Percentiles rank a stretch among this genome's conserved stretches.
Conservation (phyloP, 2,888 invertebrate genomes). For the Cyaniris semiargus region DNA sequence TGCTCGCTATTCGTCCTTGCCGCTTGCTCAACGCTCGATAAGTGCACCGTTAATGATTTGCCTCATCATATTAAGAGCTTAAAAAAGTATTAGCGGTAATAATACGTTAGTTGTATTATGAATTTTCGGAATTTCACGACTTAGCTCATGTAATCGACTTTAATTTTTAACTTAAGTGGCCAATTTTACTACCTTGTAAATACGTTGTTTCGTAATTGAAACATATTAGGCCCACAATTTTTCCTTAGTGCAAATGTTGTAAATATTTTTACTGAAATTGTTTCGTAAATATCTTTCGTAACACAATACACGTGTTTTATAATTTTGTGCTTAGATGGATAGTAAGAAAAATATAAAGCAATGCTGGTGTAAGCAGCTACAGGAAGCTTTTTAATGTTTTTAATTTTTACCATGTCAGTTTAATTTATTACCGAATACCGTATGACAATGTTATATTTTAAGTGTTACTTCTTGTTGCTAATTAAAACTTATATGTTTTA, state of each 20-base stretch:
- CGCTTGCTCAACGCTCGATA: constrained; percentile 66
- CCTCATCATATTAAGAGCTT: constrained; percentile 71
- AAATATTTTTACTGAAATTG: neutral
- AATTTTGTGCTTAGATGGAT: neutral
- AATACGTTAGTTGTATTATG: constrained; percentile 42
- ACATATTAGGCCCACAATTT: neutral
- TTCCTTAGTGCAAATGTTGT: neutral
- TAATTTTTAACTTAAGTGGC: neutral
- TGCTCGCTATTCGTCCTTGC: constrained; percentile 64
- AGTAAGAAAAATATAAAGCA: neutral
- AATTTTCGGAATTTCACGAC: neutral
- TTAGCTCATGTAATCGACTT: neutral
- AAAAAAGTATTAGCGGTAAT: constrained; percentile 41
- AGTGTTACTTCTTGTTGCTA: too few species aligned
- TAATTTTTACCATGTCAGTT: neutral
- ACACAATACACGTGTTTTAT: neutral
- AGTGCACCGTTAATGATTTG: constrained; percentile 54
- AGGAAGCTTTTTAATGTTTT: neutral
- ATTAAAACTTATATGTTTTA: too few species aligned
- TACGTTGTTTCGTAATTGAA: neutral
- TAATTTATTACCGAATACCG: neutral
- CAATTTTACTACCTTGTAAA: neutral
- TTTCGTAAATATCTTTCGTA: neutral
- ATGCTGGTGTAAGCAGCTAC: neutral
- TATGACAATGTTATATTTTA: too few species aligned